These are phyloP conservation scores for Morus bassanus DNA, from an alignment of 2,797 vertebrate genomes.

Conservation along the genomic window DNA sequence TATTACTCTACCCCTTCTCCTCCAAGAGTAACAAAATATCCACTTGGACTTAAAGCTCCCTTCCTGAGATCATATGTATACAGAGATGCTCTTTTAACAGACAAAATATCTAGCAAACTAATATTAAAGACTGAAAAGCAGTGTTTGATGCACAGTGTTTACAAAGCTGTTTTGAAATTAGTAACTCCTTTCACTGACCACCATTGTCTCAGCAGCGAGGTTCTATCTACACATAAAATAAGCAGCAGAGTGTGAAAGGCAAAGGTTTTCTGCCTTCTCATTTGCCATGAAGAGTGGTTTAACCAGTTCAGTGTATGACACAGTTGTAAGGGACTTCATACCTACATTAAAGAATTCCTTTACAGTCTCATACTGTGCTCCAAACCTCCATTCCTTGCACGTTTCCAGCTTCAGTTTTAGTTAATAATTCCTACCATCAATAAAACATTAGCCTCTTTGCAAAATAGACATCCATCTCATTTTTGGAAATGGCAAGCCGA, in stretches of 20 bases:
- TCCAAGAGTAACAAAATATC: not conserved
- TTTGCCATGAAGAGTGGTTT: not conserved
- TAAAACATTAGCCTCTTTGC: conserved; percentile 12
- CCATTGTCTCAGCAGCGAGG: not conserved
- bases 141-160: not conserved
- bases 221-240: not conserved
- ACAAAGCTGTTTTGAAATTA: not conserved
- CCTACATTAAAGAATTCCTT: not conserved
- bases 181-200: not conserved
- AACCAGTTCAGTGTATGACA: not conserved
- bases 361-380: not conserved
- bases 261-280: not conserved
- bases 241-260: not conserved
- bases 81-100: not conserved
- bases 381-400: not conserved
- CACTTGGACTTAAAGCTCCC: not conserved
- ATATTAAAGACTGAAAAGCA: not conserved
- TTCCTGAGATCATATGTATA: not conserved
- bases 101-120: not conserved
- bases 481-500: conserved; percentile 41
- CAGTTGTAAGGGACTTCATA: not conserved
- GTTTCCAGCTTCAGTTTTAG: conserved; percentile 9
- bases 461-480: conserved; percentile 28
- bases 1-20: not conserved
- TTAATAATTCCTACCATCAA: conserved; percentile 36